phyloP scores from a whole-genome alignment of 2,888 invertebrate species.

The Sarcophaga subvicina region DNA sequence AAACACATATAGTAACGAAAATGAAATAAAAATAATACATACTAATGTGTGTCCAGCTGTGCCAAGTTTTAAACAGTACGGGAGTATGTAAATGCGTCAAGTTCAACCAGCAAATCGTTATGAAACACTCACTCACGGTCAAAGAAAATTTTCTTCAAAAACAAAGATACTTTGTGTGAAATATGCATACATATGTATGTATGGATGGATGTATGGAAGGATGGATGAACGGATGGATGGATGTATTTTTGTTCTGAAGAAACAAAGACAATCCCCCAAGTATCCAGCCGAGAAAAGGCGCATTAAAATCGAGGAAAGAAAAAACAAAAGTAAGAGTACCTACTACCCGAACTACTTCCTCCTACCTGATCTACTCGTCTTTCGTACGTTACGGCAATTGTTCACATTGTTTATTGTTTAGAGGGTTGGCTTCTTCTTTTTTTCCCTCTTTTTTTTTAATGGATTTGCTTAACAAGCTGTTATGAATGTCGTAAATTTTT shows the following conservation, averaged over 20 bases:
- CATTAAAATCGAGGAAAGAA: constrained; percentile 54
- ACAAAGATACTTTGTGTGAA: constrained; percentile 61
- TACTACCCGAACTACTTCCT: constrained; percentile 58
- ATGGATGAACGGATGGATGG: too few species aligned
- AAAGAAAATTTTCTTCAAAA: constrained; percentile 24
- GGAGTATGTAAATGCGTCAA: constrained; percentile 67
- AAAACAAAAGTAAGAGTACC: constrained; percentile 56
- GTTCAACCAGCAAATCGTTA: constrained; percentile 66
- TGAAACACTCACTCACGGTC: constrained; percentile 13
- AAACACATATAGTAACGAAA: constrained; percentile 44
- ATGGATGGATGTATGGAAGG: not conserved
- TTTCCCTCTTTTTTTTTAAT: constrained; percentile 63
- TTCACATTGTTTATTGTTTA: constrained; percentile 8
- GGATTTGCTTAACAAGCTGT: constrained; percentile 70
- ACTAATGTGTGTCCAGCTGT: constrained; percentile 64
- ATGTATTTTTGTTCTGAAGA: constrained; percentile 13
- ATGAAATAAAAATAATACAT: constrained; percentile 19
- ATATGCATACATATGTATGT: constrained; percentile 41
- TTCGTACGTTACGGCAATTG: not conserved
- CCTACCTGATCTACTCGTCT: constrained; percentile 14
- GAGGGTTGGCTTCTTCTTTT: constrained; percentile 60
- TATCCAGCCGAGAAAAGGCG: constrained; percentile 67
- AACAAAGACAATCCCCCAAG: constrained; percentile 68
- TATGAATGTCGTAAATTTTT: constrained; percentile 71
- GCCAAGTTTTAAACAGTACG: constrained; percentile 63